These are phyloP conservation scores for Archips xylosteana DNA, from an alignment of 2,888 invertebrate genomes.

Conservation along the genomic window DNA sequence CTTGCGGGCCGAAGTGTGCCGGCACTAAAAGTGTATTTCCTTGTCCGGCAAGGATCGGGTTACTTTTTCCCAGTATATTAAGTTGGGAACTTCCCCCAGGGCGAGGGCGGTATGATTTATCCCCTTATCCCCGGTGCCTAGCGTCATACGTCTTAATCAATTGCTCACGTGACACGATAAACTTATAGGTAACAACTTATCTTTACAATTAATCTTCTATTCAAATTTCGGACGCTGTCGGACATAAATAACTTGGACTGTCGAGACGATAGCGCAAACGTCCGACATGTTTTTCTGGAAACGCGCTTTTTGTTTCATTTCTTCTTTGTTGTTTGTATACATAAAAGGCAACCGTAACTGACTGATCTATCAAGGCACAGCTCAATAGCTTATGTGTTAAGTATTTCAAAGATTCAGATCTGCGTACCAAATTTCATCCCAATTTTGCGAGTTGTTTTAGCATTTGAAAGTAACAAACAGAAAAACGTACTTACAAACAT, in stretches of 20 bases:
- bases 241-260: conserved; percentile 37
- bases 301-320: not conserved
- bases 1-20: conserved; percentile 34
- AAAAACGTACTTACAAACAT: too few relatives aligned
- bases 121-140: conserved; percentile 45
- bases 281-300: not conserved
- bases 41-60: conserved; percentile 65
- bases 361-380: too few relatives aligned
- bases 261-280: not conserved
- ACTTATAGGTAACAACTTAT: conserved; percentile 25
- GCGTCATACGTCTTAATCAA: conserved; percentile 53
- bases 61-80: conserved; percentile 82
- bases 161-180: conserved; percentile 23
- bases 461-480: too few relatives aligned
- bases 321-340: too few relatives aligned
- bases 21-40: conserved; percentile 58
- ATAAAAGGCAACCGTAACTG: too few relatives aligned
- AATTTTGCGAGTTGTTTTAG: too few relatives aligned
- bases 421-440: too few relatives aligned
- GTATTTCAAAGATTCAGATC: too few relatives aligned
- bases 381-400: too few relatives aligned
- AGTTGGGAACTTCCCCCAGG: conserved; percentile 66
- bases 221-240: conserved; percentile 40
- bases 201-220: conserved; percentile 37
- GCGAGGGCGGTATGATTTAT: conserved; percentile 75